Evolutionary conservation across 2,888 invertebrate genomes (phyloP), one percentile per base, ranked within the genome.

Genomic region (Onthophagus sagittarius): DNA sequence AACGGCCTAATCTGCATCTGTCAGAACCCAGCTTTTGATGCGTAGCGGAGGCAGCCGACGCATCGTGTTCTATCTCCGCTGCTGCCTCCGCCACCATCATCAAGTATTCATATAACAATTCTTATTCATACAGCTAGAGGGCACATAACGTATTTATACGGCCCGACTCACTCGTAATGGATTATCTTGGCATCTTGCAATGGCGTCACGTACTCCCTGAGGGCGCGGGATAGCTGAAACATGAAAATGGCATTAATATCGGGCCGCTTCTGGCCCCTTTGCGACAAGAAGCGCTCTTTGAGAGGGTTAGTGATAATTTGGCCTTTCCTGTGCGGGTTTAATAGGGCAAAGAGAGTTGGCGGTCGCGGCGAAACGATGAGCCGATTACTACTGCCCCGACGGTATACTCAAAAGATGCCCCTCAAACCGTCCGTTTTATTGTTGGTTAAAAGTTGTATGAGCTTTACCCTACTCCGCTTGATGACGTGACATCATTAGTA

Each of bases 231-330:
- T 62, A 74, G 69, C 74, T 74, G 71, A 72, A 74, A 74, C 74
- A 74, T 70, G 74, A 73, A 74, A 74, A 74, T 71, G 63, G 71
- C 74, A 74, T 74, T 74, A 74, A 74, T 74, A 74, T 72, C 33
- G 67, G 67, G 6, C 23, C 31, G 31, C 67, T n/a, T 31, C 15
- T n/a, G 7, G 13, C 7, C 31, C n/a, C 31, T 67, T 31, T 67
- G 67, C 23, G 23, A 15, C 14, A 15, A 15, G 14, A n/a, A 67
- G 31, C 67, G 0, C 67, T 13, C 23, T 31, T 15, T 31, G 31
- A 67, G 23, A 23, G 64, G 32, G 23, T 9, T 23, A 15, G 23
- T 23, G 7, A 23, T 31, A 67, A 67, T 31, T 31, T 32, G 67
- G 23, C 67, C 23, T 9, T 64, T 9, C 15, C 15, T 23, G 67